Conservation (phyloP, 2,797 vertebrate genomes). For the Fringilla coelebs region DNA sequence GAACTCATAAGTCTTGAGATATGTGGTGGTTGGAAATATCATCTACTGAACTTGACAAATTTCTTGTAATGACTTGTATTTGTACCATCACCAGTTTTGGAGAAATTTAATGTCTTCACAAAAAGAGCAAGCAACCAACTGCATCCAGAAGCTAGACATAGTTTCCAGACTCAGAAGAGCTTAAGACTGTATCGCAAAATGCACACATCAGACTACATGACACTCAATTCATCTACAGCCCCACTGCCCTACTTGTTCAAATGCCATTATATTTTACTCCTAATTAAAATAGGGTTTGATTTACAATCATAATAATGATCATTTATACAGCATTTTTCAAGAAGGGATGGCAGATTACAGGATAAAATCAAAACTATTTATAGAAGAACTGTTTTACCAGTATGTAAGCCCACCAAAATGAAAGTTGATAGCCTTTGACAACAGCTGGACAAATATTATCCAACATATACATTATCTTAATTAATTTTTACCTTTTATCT, state of each 20-base stretch:
- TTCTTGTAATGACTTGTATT: background rate
- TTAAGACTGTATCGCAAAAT: background rate
- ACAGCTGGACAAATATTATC: conserved; percentile 56
- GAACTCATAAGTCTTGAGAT: background rate
- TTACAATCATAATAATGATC: conserved; percentile 38
- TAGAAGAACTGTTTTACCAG: background rate
- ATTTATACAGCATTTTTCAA: conserved; percentile 38
- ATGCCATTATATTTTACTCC: conserved; percentile 18
- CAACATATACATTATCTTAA: conserved; percentile 48
- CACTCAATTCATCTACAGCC: background rate
- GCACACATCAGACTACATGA: background rate
- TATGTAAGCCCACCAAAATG: conserved; percentile 15
- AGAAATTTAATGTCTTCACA: background rate
- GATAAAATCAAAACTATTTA: conserved; percentile 41
- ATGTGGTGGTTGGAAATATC: background rate
- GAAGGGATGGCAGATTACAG: conserved; percentile 6
- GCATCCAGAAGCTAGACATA: background rate
- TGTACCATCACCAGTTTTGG: background rate
- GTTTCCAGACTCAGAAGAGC: background rate
- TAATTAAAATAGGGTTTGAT: conserved; percentile 44
- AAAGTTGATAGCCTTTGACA: conserved; percentile 31
- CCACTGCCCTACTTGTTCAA: background rate
- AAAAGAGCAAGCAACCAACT: background rate
- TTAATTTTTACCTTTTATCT: conserved; percentile 56
- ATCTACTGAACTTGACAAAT: background rate